Base-by-base conservation (phyloP, 1,140 invertebrate species). In the Amphibalanus amphitrite region DNA sequence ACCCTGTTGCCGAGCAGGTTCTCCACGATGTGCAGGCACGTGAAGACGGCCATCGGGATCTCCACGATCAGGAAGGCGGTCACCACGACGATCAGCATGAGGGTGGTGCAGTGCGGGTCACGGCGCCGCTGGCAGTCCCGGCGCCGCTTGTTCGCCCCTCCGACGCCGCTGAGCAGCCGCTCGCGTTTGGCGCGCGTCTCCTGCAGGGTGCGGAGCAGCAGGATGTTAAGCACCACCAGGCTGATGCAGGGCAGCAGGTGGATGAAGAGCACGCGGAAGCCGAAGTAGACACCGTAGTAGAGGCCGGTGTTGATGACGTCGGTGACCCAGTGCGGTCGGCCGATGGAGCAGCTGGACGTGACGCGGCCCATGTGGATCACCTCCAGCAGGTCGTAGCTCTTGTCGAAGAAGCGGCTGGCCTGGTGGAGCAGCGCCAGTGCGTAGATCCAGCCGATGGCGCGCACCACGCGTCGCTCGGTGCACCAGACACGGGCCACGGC, bases 51-150 rank as follows among this genome's bases (percentile, higher is more conserved):
- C 47, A 95, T 83, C 0, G 94, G 94, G 72, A 95, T 90, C 79
- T 97, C 94, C 0, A 94, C 92, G 72, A 90, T 72, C 0, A 97
- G 82, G 78, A 97, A 96, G 0, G 95, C 90, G 0, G 90, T 90
- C 0, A 97, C 93, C 0, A 97, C 92, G 4, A 93, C 91, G n/a
- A 96, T 95, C 3, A 97, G 81, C 93, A 97, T 96, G 8, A 95
- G 79, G 0, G 92, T 95, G 1, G 93, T 96, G 77, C 91, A 95
- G 77, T 96, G 95, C 10, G 88, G 89, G 77, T 93, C 94, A n/a
- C 40, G 89, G 83, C 69, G 47, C 47, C 89, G 91, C 72, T 80
- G 81, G 75, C 91, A 94, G 77, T 95, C 95, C 78, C 89, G 91
- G 71, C 80, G 81, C 74, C 82, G 82, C 72, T 89, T 84, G 78